Conservation (phyloP, 1,140 invertebrate genomes). For the Rhagoletis zephyria region DNA sequence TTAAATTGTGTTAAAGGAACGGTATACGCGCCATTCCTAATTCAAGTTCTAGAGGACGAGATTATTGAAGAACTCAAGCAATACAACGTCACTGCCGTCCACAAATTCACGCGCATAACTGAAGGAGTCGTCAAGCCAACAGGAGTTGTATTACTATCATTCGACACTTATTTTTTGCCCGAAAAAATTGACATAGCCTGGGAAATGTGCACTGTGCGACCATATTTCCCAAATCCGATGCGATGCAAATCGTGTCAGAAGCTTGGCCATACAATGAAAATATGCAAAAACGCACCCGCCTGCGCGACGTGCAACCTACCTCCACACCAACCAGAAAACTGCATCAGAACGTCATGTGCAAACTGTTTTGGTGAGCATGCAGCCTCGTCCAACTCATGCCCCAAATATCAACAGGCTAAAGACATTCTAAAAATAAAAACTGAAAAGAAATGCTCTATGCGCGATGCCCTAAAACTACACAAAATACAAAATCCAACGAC, state of each 20-base stretch:
- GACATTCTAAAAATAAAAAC: no score
- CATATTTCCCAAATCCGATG: not conserved
- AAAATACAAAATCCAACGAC: no score
- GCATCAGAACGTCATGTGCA: not conserved
- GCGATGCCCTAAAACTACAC: no score
- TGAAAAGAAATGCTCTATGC: no score
- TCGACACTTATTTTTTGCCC: not conserved
- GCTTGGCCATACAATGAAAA: not conserved
- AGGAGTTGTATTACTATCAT: not conserved
- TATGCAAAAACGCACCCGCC: not conserved
- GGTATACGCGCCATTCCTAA: not conserved
- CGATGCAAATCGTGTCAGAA: slow-evolving; percentile 1
- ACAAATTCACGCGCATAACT: not conserved
- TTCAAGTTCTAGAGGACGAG: not conserved
- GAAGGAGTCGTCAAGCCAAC: not conserved
- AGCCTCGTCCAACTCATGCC: not conserved
- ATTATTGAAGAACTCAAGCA: not conserved
- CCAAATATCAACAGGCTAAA: not conserved
- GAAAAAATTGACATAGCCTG: not conserved
- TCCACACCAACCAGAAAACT: not conserved
- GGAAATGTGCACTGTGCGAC: not conserved
- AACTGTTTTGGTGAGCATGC: not conserved
- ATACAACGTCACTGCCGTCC: not conserved
- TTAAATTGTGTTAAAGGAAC: no score
- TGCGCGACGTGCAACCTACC: not conserved